Conservation (phyloP, 2,113 vertebrate species). For the Triplophysa siluroides region DNA sequence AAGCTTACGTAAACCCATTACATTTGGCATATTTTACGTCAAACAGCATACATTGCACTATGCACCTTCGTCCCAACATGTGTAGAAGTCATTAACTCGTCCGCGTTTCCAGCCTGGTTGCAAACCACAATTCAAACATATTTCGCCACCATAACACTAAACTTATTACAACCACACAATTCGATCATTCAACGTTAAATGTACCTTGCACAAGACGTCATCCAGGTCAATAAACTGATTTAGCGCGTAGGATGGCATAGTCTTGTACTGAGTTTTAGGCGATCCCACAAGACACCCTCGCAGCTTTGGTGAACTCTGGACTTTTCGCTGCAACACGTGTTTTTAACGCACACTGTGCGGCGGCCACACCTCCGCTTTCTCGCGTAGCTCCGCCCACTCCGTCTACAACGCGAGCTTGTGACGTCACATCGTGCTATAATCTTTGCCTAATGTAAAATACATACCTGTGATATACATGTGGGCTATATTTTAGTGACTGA, state of each 20-base stretch:
- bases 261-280: conserved; percentile 10
- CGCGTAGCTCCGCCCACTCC: conserved; percentile 57
- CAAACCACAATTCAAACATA: background rate
- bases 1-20: background rate
- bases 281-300: background rate
- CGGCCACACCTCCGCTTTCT: conserved; percentile 50
- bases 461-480: too few relatives aligned
- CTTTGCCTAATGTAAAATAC: too few relatives aligned
- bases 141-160: background rate
- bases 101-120: background rate
- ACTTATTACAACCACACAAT: background rate
- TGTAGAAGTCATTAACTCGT: background rate
- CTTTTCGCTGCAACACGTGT: conserved; percentile 64
- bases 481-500: too few relatives aligned
- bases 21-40: background rate
- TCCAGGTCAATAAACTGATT: conserved; percentile 70
- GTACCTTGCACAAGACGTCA: conserved; percentile 75
- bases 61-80: background rate
- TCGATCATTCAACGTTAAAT: background rate
- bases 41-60: background rate
- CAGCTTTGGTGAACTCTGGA: conserved; percentile 40
- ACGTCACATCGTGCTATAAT: background rate
- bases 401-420: conserved; percentile 13
- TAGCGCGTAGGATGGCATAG: conserved; percentile 71
- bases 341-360: conserved; percentile 67